Evolutionary conservation across 2,113 vertebrate species (phyloP).

Genomic region (Mustela lutreola): DNA sequence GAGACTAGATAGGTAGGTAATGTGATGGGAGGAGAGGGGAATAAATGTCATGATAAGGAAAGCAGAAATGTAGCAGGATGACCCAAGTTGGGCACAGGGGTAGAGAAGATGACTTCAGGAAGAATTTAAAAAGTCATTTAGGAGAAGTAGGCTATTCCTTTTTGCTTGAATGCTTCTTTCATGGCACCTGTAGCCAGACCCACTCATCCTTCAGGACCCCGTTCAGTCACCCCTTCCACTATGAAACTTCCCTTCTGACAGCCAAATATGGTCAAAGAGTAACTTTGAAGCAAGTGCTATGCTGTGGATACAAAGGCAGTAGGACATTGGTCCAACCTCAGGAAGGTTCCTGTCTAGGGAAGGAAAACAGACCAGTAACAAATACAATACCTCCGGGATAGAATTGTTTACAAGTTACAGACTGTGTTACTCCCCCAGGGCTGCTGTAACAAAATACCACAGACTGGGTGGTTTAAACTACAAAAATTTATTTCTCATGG

Average conservation of each 20-base stretch:
- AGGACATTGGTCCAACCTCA: background rate
- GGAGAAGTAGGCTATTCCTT: background rate
- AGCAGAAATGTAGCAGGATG: background rate
- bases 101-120: background rate
- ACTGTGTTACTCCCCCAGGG: background rate
- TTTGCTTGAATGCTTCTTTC: background rate
- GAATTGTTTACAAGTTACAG: background rate
- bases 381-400: background rate
- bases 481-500: background rate
- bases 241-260: background rate
- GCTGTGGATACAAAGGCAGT: background rate
- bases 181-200: background rate
- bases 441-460: background rate
- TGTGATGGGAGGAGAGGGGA: background rate
- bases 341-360: background rate
- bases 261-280: background rate
- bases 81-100: background rate
- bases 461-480: background rate
- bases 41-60: background rate
- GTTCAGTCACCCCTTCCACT: background rate
- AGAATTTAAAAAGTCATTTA: background rate
- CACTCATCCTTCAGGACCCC: background rate
- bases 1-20: background rate
- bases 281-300: background rate
- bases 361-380: background rate